Evolutionary conservation across 2,888 invertebrate genomes (phyloP).

Genomic region (Xanthia togata): DNA sequence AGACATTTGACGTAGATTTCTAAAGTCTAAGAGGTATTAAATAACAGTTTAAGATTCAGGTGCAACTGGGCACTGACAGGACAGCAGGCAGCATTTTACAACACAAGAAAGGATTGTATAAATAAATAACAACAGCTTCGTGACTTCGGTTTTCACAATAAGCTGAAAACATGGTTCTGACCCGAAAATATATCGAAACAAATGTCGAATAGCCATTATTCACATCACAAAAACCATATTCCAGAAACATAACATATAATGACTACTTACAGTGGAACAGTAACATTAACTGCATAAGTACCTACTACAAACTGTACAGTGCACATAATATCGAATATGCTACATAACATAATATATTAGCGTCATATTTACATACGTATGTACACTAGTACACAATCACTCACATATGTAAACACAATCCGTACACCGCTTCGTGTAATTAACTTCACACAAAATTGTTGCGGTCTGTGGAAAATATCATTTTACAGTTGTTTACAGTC

Average conservation of each 20-base stretch:
- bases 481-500: conserved; percentile 39
- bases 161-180: not conserved
- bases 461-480: conserved; percentile 32
- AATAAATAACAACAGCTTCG: not conserved
- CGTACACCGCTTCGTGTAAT: conserved; percentile 18
- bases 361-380: conserved; percentile 13
- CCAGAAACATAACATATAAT: not conserved
- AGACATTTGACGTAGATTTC: not conserved
- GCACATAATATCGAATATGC: not conserved
- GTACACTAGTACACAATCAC: not conserved
- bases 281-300: not conserved
- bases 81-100: not conserved
- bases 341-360: no score
- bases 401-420: conserved; percentile 8
- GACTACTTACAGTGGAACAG: not conserved
- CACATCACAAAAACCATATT: not conserved
- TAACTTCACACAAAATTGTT: conserved; percentile 33
- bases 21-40: not conserved
- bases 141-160: not conserved
- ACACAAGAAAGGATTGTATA: no score
- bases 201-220: not conserved
- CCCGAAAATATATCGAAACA: not conserved
- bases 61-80: not conserved
- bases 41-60: not conserved
- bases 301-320: not conserved